phyloP scores from a whole-genome alignment of 23 tunicate genomes.

The Phallusia fumigata region DNA sequence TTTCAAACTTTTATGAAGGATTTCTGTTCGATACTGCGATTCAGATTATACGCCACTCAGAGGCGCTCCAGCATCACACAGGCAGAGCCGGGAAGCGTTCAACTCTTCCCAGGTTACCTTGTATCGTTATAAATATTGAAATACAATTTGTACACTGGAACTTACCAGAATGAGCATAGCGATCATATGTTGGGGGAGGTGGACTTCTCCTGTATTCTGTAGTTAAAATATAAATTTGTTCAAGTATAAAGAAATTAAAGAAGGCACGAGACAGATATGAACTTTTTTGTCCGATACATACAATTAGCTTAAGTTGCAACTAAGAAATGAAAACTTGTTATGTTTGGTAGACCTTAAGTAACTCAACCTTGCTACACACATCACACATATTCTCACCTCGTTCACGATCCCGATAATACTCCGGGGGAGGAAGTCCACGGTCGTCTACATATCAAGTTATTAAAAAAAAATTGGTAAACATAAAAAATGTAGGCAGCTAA shows the following conservation, averaged over 20 bases:
- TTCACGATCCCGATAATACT: slow-evolving; percentile 56
- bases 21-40: slow-evolving; percentile 48
- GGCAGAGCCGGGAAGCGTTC: slow-evolving; percentile 76
- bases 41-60: slow-evolving; percentile 63
- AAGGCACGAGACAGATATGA: too few species aligned
- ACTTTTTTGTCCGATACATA: too few species aligned
- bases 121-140: slow-evolving; percentile 14
- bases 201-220: slow-evolving; percentile 59
- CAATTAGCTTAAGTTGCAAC: too few species aligned
- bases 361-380: too few species aligned
- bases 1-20: background rate
- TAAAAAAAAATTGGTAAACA: background rate
- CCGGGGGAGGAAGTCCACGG: slow-evolving; percentile 68
- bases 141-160: background rate
- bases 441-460: slow-evolving; percentile 26
- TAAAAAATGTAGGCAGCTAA: too few species aligned
- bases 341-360: too few species aligned
- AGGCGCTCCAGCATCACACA: slow-evolving; percentile 69
- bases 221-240: slow-evolving; percentile 7
- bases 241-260: too few species aligned
- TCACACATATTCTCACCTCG: slow-evolving; percentile 30
- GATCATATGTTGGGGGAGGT: slow-evolving; percentile 33
- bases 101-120: slow-evolving; percentile 72
- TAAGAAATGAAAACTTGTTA: too few species aligned
- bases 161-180: background rate